Evolutionary conservation across 64 coral and sea anemone species (phyloP).

Genomic region (Pachyseris speciosa): DNA sequence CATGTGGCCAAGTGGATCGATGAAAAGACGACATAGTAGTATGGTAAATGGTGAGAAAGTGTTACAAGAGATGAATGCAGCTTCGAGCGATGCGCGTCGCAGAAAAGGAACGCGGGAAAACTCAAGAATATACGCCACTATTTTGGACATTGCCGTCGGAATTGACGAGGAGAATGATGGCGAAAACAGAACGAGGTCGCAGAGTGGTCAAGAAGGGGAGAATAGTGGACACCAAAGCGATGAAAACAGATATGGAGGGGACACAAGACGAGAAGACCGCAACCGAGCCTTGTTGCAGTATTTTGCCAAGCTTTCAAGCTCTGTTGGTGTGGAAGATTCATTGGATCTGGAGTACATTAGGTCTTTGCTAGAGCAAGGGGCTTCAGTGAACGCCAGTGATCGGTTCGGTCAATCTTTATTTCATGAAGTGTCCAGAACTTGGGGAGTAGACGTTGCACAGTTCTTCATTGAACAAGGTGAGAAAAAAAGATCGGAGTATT

Average conservation of each 20-base stretch:
- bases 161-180: neutral
- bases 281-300: conserved; percentile 54
- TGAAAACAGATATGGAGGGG: neutral
- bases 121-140: too few relatives aligned
- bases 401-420: too few relatives aligned
- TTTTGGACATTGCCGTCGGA: neutral
- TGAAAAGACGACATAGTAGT: conserved; percentile 30
- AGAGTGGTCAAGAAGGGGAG: neutral
- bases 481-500: too few relatives aligned
- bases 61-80: neutral
- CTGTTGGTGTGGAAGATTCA: conserved; percentile 32
- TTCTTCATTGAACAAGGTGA: conserved; percentile 64
- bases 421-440: too few relatives aligned
- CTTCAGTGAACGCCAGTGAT: too few relatives aligned
- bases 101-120: neutral
- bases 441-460: conserved; percentile 66
- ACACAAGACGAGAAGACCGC: neutral
- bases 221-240: neutral
- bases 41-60: conserved; percentile 22
- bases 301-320: conserved; percentile 59
- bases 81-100: neutral
- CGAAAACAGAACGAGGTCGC: neutral
- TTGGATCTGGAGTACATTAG: conserved; percentile 62
- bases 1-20: neutral
- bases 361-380: conserved; percentile 52